A percentile compares a stretch with the other conserved stretches of the same genome.
phyloP scores from a whole-genome alignment of 2,888 invertebrate species.

The Drosophila tripunctata region DNA sequence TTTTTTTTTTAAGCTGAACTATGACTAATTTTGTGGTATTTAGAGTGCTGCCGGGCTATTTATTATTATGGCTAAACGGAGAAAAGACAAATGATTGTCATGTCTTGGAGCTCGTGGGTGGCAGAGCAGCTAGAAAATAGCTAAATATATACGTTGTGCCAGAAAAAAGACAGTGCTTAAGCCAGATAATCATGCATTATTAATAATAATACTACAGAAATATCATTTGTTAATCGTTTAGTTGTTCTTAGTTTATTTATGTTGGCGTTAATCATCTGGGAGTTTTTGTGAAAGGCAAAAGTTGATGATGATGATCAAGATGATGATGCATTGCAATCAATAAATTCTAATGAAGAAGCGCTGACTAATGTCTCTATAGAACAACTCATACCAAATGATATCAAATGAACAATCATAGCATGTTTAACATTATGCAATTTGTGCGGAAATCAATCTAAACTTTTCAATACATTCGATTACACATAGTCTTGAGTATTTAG shows the following conservation, averaged over 20 bases:
- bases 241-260: constrained; percentile 37
- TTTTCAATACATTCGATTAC: constrained; percentile 12
- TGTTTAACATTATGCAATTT: constrained; percentile 32
- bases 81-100: constrained; percentile 52
- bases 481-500: constrained; percentile 6
- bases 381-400: constrained; percentile 10
- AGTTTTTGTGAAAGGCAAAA: constrained; percentile 70
- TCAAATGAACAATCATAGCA: constrained; percentile 33
- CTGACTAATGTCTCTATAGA: constrained; percentile 29
- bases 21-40: constrained; percentile 73
- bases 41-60: constrained; percentile 66
- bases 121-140: constrained; percentile 21
- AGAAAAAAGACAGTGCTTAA: constrained; percentile 8
- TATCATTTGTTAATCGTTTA: constrained; percentile 60
- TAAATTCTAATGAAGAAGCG: constrained; percentile 47
- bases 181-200: constrained; percentile 47
- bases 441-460: constrained; percentile 44
- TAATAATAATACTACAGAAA: constrained; percentile 58
- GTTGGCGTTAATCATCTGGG: constrained; percentile 58
- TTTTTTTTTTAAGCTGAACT: constrained; percentile 48
- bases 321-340: constrained; percentile 44
- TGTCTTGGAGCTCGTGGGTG: constrained; percentile 62
- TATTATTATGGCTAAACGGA: constrained; percentile 29
- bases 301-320: constrained; percentile 31
- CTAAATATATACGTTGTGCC: constrained; percentile 4